These are phyloP conservation scores for Globodera rostochiensis DNA, from an alignment of 1,140 invertebrate species.

Conservation along the genomic window DNA sequence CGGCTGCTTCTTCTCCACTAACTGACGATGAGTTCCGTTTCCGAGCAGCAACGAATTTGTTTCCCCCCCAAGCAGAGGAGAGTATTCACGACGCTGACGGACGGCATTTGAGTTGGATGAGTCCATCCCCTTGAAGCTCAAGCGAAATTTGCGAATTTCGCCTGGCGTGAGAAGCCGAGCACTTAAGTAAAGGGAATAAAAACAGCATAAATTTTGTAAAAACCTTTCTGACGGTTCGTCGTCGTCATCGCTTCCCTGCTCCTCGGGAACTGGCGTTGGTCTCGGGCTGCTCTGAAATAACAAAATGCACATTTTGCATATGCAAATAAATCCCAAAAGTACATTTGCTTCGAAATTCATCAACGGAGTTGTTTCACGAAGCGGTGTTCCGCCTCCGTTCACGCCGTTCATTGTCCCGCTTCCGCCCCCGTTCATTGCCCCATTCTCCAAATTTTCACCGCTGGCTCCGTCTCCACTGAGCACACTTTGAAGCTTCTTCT, in stretches of 20 bases:
- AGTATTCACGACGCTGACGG: background rate
- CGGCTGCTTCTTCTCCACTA: background rate
- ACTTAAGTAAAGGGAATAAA: background rate
- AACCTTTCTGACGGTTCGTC: conserved; percentile 13
- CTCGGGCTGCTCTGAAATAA: conserved; percentile 13
- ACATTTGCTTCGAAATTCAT: background rate
- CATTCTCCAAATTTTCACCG: background rate
- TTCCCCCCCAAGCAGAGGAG: background rate
- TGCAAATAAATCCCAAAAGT: background rate
- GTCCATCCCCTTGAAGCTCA: background rate
- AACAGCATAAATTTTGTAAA: background rate
- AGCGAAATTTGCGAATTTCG: conserved; percentile 7
- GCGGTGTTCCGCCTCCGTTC: conserved; percentile 12
- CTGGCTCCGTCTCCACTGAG: conserved; percentile 9
- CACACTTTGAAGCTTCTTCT: conserved; percentile 35
- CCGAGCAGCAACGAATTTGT: background rate
- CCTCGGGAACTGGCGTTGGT: background rate
- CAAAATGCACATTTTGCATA: background rate
- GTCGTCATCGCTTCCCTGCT: conserved; percentile 27
- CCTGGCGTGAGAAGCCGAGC: conserved; percentile 7
- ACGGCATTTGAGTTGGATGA: background rate
- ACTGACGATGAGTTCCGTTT: background rate
- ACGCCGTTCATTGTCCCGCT: conserved; percentile 13
- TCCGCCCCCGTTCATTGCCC: background rate
- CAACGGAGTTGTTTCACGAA: conserved; percentile 10